Evolutionary conservation across 2,888 invertebrate genomes (phyloP), one percentile per base, ranked within the genome.

Genomic region (Itoplectis maculator): DNA sequence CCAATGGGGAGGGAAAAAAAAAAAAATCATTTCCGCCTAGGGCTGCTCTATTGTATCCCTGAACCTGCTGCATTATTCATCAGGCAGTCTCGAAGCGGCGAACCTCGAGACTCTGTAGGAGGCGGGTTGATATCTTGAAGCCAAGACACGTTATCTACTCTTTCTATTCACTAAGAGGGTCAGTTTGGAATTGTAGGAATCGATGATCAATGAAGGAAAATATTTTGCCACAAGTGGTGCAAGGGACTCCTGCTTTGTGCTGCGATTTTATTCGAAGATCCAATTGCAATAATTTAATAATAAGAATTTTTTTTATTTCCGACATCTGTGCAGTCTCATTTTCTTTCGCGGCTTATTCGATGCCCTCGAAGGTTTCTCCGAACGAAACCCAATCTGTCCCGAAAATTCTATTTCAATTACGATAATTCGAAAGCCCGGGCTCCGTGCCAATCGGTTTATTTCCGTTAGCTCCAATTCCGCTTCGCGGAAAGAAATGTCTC

Each of bases 21-120:
- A 29, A 70, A 29, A 70, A 23, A 13, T 6, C 6, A 29, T 18
- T 56, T 54, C 40, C 54, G 23, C 13, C 54, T 13, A 13, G 40
- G 11, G 42, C 23, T 61, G 8, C 40, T 63, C 20, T 68, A 82
- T 70, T 70, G 56, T 76, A 47, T 49, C n/a, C 40, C 15, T 37
- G 54, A 63, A 84, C 79, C 83, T 76, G 6, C 75, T 88, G 87
- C 85, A 88, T 89, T 89, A 88, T 88, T 88, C 88, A 89, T 89
- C 66, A 85, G 74, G 74, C 83, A 82, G 74, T 65, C 82, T 85
- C 66, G 59, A 87, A 86, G 74, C 82, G 70, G 11, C 69, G 54
- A 65, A 77, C 66, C 66, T 73, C 81, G 81, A 54, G 20, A 54
- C 20, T 54, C n/a, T 42, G 20, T 11, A 6, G 42, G 42, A 42